Evolutionary conservation across 2,113 vertebrate genomes (phyloP), one percentile per base, ranked within the genome.

Genomic region (Forbesichthys agassizii): DNA sequence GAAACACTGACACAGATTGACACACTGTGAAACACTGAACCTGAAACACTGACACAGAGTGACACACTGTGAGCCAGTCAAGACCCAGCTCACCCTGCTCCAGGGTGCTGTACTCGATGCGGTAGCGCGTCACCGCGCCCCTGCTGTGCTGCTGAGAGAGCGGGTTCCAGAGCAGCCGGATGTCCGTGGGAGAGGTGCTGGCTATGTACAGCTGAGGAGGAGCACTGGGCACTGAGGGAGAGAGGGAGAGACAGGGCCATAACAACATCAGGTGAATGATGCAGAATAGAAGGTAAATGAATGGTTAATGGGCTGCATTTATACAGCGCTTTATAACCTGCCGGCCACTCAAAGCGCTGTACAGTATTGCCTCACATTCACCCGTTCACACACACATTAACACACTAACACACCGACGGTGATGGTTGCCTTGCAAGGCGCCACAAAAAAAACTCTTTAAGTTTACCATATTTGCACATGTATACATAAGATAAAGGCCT

Each of bases 121-220:
- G 96, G 88, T 99, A 98, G 80, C 94, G 93, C 0, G 90, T 94
- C 81, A 99, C 92, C 64, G 92, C 93, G 77, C 97, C 96, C 0
- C 96, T 91, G 75, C 95, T 98, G 79, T 95, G 89, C 88, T 94
- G 92, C 0, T 90, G 88, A 62, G 95, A 95, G 71, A 94, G 92
- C 0, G 96, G 97, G 74, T 94, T 92, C 97, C 97, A 99, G 0
- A 92, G 95, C 79, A 95, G 94, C 65, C 91, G 92, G 89, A 98
- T 95, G 84, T 98, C 95, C 27, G 93, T 94, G 33, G 95, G 93
- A 62, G 93, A 95, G 67, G 93, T 93, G 87, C 96, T 98, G 0
- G 93, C 95, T 79, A 98, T 92, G 47, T 95, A 94, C 73, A 98
- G 89, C 92, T 96, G 95, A 57, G 96, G 96, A 1, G 96, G 94